Percentiles rank a stretch among this genome's conserved stretches.
phyloP scores from a whole-genome alignment of 2,888 invertebrate species.

The Allygus modestus region DNA sequence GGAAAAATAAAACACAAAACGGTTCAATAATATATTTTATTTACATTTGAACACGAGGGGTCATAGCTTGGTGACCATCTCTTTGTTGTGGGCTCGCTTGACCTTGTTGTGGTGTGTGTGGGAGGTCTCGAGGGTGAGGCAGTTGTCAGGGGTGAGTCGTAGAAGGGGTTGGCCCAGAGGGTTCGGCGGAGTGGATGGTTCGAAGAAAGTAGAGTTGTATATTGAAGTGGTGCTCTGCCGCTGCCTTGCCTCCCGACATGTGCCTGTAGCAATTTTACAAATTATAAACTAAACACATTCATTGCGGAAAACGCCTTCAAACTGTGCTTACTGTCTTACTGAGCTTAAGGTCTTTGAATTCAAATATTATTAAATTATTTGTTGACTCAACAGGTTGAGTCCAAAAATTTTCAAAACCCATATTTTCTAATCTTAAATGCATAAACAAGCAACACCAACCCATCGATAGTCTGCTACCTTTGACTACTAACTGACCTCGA shows the following conservation, averaged over 20 bases:
- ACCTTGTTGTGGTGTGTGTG: neutral
- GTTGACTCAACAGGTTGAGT: no score
- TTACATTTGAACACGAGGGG: neutral
- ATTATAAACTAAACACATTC: no score
- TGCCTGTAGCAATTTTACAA: conserved; percentile 64
- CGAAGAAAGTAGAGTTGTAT: conserved; percentile 66
- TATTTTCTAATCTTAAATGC: no score
- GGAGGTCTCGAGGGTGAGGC: conserved; percentile 52
- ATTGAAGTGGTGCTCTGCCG: conserved; percentile 64
- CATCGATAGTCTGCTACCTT: no score
- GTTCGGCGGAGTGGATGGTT: conserved; percentile 44
- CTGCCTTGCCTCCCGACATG: conserved; percentile 69
- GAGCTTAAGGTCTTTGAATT: no score
- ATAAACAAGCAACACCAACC: no score
- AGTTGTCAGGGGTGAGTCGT: conserved; percentile 58
- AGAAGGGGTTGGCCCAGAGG: conserved; percentile 59
- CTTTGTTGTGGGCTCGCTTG: conserved; percentile 48
- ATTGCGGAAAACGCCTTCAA: no score
- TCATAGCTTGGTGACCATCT: conserved; percentile 57
- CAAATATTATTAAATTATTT: no score
- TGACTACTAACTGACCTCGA: no score
- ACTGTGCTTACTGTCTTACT: no score
- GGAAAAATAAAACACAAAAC: no score
- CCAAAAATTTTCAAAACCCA: no score
- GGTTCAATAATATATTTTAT: neutral